A percentile compares a stretch with the other conserved stretches of the same genome.
Conservation (phyloP, 2,888 invertebrate genomes). For the Magallana nippona region DNA sequence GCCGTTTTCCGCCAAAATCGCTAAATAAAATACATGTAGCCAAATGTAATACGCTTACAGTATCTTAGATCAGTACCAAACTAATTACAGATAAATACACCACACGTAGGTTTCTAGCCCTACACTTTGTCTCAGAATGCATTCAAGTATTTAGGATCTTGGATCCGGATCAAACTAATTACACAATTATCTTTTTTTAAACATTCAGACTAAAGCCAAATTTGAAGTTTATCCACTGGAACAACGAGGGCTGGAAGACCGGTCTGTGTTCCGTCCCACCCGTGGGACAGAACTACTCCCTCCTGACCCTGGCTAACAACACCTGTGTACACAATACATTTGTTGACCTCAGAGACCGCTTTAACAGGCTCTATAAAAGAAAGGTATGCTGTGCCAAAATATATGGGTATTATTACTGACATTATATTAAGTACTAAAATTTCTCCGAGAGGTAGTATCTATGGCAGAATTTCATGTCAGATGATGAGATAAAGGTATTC, state of each 20-base stretch:
- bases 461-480: too few species aligned
- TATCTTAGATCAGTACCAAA: background rate
- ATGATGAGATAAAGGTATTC: too few species aligned
- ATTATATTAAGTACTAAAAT: background rate
- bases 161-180: too few species aligned
- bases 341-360: conserved; percentile 75
- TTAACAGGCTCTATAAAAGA: conserved; percentile 79
- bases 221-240: conserved; percentile 80
- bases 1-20: too few species aligned
- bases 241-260: conserved; percentile 81
- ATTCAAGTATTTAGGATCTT: too few species aligned
- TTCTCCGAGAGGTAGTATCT: conserved; percentile 2
- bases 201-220: conserved; percentile 74
- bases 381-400: conserved; percentile 68
- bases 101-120: too few species aligned
- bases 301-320: conserved; percentile 80
- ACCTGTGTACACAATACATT: conserved; percentile 79
- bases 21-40: too few species aligned
- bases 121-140: too few species aligned
- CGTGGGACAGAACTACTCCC: conserved; percentile 78
- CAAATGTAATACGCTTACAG: too few species aligned
- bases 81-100: too few species aligned
- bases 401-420: background rate
- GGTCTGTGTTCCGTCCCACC: conserved; percentile 80
- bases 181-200: background rate